These are phyloP conservation scores for Heptranchias perlo DNA, from an alignment of 2,113 vertebrate species.

Conservation along the genomic window DNA sequence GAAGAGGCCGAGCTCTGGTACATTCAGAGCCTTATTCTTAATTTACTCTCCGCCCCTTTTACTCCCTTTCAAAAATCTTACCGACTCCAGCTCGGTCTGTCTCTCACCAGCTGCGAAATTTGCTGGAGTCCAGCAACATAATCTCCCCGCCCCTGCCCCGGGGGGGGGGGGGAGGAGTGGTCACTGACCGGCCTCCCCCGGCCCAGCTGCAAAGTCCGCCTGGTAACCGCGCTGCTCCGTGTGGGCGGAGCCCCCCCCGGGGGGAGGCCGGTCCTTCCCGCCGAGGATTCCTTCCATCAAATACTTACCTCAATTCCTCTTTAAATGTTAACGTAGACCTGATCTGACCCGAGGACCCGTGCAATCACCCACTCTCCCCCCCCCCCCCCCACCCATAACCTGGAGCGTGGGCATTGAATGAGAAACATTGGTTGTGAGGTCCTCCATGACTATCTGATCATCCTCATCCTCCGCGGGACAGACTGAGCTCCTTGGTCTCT, in stretches of 20 bases:
- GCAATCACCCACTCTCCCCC: too few relatives aligned
- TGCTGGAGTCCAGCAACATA: neutral
- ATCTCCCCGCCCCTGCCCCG: neutral
- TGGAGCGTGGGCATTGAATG: neutral
- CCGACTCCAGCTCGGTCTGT: neutral
- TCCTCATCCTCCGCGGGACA: too few relatives aligned
- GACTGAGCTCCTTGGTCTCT: neutral
- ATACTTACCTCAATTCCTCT: neutral
- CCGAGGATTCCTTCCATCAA: neutral
- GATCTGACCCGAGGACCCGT: neutral
- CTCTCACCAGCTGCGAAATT: neutral
- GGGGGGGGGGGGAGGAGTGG: too few relatives aligned
- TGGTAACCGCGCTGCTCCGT: neutral
- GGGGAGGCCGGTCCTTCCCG: neutral
- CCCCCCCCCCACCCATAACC: too few relatives aligned
- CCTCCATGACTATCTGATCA: too few relatives aligned
- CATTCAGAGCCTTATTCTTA: neutral
- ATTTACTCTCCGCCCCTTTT: neutral
- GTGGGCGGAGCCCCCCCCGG: neutral
- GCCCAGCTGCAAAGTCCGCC: neutral
- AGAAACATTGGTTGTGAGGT: neutral
- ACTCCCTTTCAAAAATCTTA: neutral
- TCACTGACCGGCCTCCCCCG: too few relatives aligned
- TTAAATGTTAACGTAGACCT: neutral
- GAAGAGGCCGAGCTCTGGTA: neutral